phyloP scores from a whole-genome alignment of 2,113 vertebrate species.

The Cebidichthys violaceus region DNA sequence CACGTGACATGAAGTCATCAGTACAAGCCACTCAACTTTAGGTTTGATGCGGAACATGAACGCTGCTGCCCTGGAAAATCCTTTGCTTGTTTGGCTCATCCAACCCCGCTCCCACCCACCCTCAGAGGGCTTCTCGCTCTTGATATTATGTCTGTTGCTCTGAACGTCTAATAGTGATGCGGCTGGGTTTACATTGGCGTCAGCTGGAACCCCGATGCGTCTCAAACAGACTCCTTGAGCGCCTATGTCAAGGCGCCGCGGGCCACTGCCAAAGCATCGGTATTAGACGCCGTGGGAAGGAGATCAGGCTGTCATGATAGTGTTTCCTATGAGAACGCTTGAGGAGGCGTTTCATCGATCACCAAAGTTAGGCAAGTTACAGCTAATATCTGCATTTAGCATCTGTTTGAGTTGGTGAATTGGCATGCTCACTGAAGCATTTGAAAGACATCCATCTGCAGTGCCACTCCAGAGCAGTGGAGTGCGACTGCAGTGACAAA shows the following conservation, averaged over 20 bases:
- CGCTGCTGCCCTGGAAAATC: neutral
- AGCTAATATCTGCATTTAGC: conserved; percentile 68
- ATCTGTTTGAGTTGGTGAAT: conserved; percentile 75
- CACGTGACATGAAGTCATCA: neutral
- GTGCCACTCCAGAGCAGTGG: conserved; percentile 67
- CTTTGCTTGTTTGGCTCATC: neutral
- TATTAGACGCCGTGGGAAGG: neutral
- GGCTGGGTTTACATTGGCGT: neutral
- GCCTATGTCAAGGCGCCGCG: too few relatives aligned
- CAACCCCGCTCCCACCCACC: neutral
- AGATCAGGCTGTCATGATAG: neutral
- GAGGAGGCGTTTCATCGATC: conserved; percentile 15
- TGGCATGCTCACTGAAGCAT: conserved; percentile 63
- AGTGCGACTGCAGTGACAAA: conserved; percentile 72
- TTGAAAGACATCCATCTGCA: conserved; percentile 77
- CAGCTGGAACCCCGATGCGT: neutral
- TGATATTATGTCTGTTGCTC: neutral
- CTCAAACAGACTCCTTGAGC: neutral
- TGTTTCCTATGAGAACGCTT: conserved; percentile 1
- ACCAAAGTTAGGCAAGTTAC: conserved; percentile 50
- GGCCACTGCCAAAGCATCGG: neutral
- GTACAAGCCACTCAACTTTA: neutral
- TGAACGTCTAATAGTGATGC: neutral
- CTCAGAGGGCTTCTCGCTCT: neutral
- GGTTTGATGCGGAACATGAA: neutral